These are phyloP conservation scores for Esox masquinongy DNA, from an alignment of 2,797 vertebrate species.

Conservation along the genomic window DNA sequence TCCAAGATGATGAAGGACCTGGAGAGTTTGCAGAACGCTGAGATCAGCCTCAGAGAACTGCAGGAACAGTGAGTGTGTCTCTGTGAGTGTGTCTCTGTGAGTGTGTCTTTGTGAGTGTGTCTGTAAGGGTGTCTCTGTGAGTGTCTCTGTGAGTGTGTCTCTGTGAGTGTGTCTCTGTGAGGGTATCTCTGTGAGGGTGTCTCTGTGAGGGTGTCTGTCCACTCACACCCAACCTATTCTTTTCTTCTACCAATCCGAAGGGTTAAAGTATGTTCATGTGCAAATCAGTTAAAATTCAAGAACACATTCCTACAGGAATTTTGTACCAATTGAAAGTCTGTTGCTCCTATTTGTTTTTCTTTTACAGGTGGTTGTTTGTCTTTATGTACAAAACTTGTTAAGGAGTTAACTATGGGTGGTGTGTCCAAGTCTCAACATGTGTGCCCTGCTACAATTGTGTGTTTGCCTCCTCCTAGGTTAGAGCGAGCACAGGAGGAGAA, in stretches of 20 bases:
- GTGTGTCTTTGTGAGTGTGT: background rate
- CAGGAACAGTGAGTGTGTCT: constrained; percentile 88
- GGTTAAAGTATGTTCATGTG: too few species aligned
- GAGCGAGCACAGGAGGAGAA: constrained; percentile 97
- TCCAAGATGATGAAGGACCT: constrained; percentile 98
- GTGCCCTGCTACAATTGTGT: background rate
- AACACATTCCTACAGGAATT: too few species aligned
- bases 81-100: background rate
- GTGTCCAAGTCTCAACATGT: background rate
- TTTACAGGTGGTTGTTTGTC: too few species aligned
- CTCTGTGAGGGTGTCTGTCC: constrained; percentile 69
- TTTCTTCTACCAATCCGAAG: too few species aligned
- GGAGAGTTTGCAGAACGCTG: constrained; percentile 94
- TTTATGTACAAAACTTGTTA: too few species aligned
- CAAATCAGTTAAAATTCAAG: too few species aligned
- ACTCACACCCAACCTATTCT: too few species aligned
- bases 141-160: too few species aligned
- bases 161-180: too few species aligned
- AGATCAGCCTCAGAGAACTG: constrained; percentile 90
- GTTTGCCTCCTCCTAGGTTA: constrained; percentile 71
- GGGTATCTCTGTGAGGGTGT: background rate
- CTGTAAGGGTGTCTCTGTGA: background rate
- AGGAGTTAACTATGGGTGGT: background rate
- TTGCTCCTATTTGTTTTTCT: too few species aligned
- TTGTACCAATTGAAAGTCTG: too few species aligned